phyloP scores from a whole-genome alignment of 2,888 invertebrate species.

The Nebria salina region DNA sequence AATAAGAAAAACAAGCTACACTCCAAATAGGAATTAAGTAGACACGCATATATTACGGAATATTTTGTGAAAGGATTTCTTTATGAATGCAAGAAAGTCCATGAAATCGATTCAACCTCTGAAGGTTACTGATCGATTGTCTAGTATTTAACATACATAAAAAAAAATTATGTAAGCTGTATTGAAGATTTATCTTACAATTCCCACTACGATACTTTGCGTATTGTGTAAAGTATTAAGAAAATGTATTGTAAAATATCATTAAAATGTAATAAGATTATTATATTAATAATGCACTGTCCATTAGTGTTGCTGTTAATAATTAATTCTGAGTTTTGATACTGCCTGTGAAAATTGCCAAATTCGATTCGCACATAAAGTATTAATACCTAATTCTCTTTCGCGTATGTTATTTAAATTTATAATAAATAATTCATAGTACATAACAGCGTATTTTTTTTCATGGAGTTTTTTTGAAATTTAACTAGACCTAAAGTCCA shows the following conservation, averaged over 20 bases:
- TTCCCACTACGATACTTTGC: too few relatives aligned
- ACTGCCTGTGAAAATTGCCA: not conserved
- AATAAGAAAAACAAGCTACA: not conserved
- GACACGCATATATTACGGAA: too few relatives aligned
- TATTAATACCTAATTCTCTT: not conserved
- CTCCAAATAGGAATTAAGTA: not conserved
- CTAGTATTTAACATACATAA: too few relatives aligned
- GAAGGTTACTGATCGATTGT: not conserved
- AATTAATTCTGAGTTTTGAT: not conserved
- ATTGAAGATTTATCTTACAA: too few relatives aligned
- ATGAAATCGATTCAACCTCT: not conserved
- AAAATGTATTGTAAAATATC: too few relatives aligned
- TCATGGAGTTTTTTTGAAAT: not conserved
- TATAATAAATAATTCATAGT: not conserved
- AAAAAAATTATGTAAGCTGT: too few relatives aligned
- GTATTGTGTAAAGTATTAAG: too few relatives aligned
- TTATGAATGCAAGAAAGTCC: not conserved
- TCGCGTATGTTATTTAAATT: not conserved
- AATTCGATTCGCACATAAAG: not conserved
- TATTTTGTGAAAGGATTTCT: not conserved
- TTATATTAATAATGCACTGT: not conserved
- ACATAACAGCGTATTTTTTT: not conserved
- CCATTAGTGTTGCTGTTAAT: not conserved
- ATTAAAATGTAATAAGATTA: not conserved
- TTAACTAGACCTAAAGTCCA: too few relatives aligned